Percentiles rank a stretch among this genome's conserved stretches.
These are phyloP conservation scores for Mus pahari DNA, from an alignment of 2,113 vertebrate species.

Conservation along the genomic window DNA sequence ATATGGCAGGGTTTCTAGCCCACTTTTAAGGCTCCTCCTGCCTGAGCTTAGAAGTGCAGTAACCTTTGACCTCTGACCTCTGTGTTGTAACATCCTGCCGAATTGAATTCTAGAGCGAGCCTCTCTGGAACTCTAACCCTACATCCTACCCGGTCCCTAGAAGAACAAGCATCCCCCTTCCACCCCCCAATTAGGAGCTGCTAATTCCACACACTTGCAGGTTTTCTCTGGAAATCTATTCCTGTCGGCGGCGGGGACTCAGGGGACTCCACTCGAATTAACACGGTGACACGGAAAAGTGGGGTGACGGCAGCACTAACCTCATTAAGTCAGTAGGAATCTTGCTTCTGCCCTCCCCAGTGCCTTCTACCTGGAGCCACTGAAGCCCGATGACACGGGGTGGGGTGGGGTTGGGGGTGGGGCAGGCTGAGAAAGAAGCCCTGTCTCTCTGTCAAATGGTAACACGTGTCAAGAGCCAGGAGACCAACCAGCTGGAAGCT, in stretches of 20 bases:
- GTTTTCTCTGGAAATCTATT: background rate
- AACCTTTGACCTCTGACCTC: background rate
- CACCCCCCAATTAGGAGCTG: rapidly evolving
- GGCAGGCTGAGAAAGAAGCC: background rate
- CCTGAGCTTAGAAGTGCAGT: background rate
- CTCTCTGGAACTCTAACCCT: background rate
- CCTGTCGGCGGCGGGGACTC: background rate
- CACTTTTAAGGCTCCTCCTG: background rate
- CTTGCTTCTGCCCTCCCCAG: background rate
- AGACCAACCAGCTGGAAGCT: background rate
- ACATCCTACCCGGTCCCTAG: background rate
- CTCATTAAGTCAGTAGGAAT: background rate
- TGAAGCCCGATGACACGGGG: background rate
- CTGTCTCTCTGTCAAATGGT: rapidly evolving
- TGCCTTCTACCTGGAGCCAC: background rate
- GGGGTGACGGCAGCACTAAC: background rate
- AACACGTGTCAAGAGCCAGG: background rate
- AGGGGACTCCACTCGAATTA: background rate
- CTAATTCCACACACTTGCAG: rapidly evolving
- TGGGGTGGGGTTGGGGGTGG: too few species aligned
- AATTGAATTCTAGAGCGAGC: background rate
- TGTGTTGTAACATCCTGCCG: background rate
- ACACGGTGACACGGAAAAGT: rapidly evolving
- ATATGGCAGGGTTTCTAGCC: background rate
- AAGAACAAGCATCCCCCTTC: background rate